Percentiles rank a stretch among this genome's conserved stretches.
phyloP scores from a whole-genome alignment of 2,797 vertebrate species.

The Diplodus puntazzo region DNA sequence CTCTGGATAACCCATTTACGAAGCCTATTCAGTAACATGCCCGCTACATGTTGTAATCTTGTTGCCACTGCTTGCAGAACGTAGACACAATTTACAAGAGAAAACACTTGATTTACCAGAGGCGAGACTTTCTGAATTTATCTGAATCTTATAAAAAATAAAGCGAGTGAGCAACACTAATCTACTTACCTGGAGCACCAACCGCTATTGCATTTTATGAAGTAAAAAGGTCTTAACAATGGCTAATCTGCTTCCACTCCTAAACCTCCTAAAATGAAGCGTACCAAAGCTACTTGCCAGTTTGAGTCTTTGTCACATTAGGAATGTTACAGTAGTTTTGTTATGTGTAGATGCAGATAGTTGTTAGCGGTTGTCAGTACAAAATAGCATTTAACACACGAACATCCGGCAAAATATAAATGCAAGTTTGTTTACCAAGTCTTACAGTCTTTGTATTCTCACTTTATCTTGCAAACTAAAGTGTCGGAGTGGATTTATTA shows the following conservation, averaged over 20 bases:
- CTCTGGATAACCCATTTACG: background rate
- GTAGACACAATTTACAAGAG: background rate
- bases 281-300: background rate
- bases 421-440: background rate
- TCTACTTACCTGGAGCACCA: constrained; percentile 16
- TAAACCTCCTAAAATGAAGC: constrained; percentile 15
- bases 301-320: constrained; percentile 1
- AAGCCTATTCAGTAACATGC: background rate
- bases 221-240: constrained; percentile 12
- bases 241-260: constrained; percentile 18
- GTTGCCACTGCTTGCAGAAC: background rate
- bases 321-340: background rate
- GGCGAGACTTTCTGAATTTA: background rate
- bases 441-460: background rate
- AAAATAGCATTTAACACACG: background rate
- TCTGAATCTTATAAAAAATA: constrained; percentile 12
- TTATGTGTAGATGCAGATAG: background rate
- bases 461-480: background rate
- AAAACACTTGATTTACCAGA: constrained; percentile 1
- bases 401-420: background rate
- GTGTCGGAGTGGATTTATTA: constrained; percentile 8
- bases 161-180: constrained; percentile 15
- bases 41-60: background rate
- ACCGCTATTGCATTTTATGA: constrained; percentile 17
- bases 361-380: background rate